Conservation (phyloP, 2,888 invertebrate genomes). For the Ctena decussata region DNA sequence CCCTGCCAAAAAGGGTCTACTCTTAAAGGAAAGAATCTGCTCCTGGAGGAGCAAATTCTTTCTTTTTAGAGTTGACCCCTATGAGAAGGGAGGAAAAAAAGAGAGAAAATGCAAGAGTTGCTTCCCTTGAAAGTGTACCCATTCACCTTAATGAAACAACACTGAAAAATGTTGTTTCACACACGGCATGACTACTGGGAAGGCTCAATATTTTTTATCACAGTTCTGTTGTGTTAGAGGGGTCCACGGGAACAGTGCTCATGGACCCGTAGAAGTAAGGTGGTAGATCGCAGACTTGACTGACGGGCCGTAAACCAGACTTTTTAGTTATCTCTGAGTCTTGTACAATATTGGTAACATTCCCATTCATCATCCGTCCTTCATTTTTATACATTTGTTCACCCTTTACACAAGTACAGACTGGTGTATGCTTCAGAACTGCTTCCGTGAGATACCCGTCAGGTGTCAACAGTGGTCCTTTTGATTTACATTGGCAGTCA, state of each 20-base stretch:
- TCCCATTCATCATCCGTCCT: not conserved
- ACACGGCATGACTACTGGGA: too few species aligned
- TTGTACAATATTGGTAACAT: not conserved
- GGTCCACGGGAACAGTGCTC: slow-evolving; percentile 48
- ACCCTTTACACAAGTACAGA: slow-evolving; percentile 21
- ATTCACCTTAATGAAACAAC: not conserved
- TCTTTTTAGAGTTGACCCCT: too few species aligned
- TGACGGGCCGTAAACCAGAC: slow-evolving; percentile 45
- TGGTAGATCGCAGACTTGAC: slow-evolving; percentile 65
- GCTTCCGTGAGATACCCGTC: slow-evolving; percentile 54
- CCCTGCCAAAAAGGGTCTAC: too few species aligned
- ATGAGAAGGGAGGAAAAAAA: too few species aligned
- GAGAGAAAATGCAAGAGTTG: too few species aligned
- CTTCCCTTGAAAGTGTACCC: too few species aligned
- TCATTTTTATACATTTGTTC: not conserved
- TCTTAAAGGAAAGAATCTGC: too few species aligned
- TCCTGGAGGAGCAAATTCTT: too few species aligned
- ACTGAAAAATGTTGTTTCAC: not conserved
- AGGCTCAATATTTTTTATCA: too few species aligned
- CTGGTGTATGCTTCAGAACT: not conserved
- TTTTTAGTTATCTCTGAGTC: slow-evolving; percentile 2
- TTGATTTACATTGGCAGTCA: slow-evolving; percentile 28
- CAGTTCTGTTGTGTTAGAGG: slow-evolving; percentile 60
- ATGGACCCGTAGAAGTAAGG: slow-evolving; percentile 71
- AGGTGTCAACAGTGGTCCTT: not conserved